Conservation (phyloP, 2,888 invertebrate genomes). For the Drosophila nr. medialis region DNA sequence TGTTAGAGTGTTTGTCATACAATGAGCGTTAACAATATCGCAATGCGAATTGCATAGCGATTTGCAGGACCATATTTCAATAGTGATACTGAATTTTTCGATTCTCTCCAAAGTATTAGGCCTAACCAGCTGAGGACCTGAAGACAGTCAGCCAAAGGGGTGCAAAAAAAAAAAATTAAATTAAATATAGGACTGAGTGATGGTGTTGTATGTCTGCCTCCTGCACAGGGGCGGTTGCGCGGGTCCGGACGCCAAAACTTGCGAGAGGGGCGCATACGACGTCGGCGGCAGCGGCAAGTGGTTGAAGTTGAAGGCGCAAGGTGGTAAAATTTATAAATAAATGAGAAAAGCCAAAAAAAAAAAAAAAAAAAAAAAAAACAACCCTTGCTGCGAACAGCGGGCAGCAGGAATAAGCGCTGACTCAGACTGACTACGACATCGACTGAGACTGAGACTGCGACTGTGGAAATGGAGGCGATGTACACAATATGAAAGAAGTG, state of each 20-base stretch:
- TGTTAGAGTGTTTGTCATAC: neutral
- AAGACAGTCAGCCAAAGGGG: constrained; percentile 32
- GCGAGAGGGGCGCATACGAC: constrained; percentile 33
- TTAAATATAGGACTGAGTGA: constrained; percentile 31
- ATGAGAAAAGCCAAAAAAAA: constrained; percentile 37
- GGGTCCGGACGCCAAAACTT: neutral
- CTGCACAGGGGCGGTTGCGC: neutral
- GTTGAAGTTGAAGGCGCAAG: constrained; percentile 67
- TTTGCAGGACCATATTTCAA: constrained; percentile 5
- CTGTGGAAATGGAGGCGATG: constrained; percentile 19
- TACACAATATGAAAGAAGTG: constrained; percentile 13
- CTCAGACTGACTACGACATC: constrained; percentile 29
- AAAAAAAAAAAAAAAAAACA: constrained; percentile 57
- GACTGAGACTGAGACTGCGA: constrained; percentile 10
- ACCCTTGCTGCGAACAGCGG: constrained; percentile 52
- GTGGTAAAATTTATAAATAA: constrained; percentile 46
- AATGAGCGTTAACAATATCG: neutral
- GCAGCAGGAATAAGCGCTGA: constrained; percentile 34
- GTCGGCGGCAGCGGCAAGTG: constrained; percentile 66
- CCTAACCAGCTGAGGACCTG: constrained; percentile 38
- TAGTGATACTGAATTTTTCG: constrained; percentile 40
- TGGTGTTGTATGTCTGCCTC: constrained; percentile 54
- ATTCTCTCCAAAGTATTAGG: constrained; percentile 31
- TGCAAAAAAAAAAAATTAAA: constrained; percentile 39
- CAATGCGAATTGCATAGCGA: neutral